These are phyloP conservation scores for Pterois miles DNA, from an alignment of 2,797 vertebrate genomes.

Conservation along the genomic window DNA sequence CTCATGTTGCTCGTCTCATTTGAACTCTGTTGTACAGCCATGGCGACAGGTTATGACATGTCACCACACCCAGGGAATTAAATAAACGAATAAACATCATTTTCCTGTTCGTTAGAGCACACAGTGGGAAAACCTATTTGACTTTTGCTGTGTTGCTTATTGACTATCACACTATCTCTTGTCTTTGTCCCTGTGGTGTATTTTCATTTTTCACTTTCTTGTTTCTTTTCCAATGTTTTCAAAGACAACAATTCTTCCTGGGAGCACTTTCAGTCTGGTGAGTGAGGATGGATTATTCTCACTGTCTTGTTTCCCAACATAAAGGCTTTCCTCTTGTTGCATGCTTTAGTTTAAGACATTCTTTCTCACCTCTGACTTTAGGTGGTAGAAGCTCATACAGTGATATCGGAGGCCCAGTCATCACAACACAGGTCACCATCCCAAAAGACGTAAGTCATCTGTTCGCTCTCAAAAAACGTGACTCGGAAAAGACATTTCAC, in stretches of 20 bases:
- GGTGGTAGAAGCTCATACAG: conserved; percentile 95
- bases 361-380: conserved; percentile 49
- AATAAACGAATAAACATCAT: not conserved
- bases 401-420: conserved; percentile 96
- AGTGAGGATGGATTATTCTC: conserved; percentile 57
- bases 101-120: not conserved
- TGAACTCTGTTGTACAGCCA: too few relatives aligned
- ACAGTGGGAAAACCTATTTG: not conserved
- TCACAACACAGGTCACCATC: conserved; percentile 99
- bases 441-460: conserved; percentile 94
- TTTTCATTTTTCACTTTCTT: conserved; percentile 56
- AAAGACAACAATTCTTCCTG: conserved; percentile 86
- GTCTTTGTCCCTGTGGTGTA: conserved; percentile 40
- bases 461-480: not conserved
- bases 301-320: conserved; percentile 35
- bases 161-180: conserved; percentile 24
- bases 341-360: conserved; percentile 3
- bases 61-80: not conserved
- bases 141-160: not conserved
- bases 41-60: not conserved
- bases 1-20: not conserved
- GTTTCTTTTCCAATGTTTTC: conserved; percentile 57
- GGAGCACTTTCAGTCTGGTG: conserved; percentile 84
- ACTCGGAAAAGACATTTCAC: not conserved
- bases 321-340: conserved; percentile 22